Conservation (phyloP, 53 echinoderm and acorn worm genomes). For the Henricia sp. region DNA sequence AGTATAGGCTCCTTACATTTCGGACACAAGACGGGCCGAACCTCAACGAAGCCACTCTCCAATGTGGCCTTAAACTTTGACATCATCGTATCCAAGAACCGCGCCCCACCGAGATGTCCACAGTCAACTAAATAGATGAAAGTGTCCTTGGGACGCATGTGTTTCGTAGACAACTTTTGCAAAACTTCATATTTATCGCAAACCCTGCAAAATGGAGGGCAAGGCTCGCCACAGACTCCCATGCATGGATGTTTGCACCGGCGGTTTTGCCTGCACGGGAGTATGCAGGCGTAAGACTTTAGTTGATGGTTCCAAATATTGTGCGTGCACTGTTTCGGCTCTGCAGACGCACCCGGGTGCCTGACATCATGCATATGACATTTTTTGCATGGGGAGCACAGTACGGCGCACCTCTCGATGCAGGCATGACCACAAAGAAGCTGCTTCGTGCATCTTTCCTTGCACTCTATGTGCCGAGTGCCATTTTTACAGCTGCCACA, state of each 20-base stretch:
- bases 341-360: not conserved
- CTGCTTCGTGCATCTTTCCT: slow-evolving; percentile 64
- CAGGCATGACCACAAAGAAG: slow-evolving; percentile 89
- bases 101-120: slow-evolving; percentile 74
- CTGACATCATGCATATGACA: not conserved
- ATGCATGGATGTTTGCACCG: slow-evolving; percentile 71
- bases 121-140: slow-evolving; percentile 80
- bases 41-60: not conserved
- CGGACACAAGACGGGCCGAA: slow-evolving; percentile 56
- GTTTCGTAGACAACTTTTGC: slow-evolving; percentile 65
- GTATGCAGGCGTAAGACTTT: not conserved
- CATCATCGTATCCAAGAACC: slow-evolving; percentile 67
- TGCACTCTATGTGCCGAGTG: slow-evolving; percentile 66
- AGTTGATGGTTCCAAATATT: not conserved
- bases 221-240: slow-evolving; percentile 91
- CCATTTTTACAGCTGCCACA: slow-evolving; percentile 78
- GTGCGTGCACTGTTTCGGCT: not conserved
- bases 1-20: slow-evolving; percentile 76
- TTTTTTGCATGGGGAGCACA: slow-evolving; percentile 56
- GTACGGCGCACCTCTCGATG: slow-evolving; percentile 18
- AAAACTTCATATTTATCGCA: slow-evolving; percentile 71
- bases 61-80: not conserved
- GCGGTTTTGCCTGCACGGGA: slow-evolving; percentile 58
- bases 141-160: slow-evolving; percentile 71
- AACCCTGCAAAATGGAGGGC: slow-evolving; percentile 72